Base-by-base conservation (phyloP, 2,888 invertebrate genomes). In the Diplazon laetatorius region DNA sequence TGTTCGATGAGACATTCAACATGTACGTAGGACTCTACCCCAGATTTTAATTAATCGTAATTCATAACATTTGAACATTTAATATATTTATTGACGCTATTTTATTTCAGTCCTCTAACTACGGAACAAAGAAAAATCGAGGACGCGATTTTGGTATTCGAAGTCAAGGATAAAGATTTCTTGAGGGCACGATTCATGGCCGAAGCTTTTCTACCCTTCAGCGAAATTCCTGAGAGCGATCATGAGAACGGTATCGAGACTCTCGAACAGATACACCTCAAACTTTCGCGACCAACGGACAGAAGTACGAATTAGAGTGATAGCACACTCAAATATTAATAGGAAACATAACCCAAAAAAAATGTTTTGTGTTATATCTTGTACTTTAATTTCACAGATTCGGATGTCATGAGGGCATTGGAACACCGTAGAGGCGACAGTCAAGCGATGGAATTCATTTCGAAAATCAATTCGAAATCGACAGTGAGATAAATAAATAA, bases 141-240 rank as follows among this genome's bases (percentile, higher is more conserved):
- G 42, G 94, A 96, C 83, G 97, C 95, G 0, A 91, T 98, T 82
- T 91, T 99, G 72, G 94, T 96, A 82, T 96, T 99, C 88, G 96
- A 97, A 82, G 94, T 99, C 12, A 99, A 99, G 92, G 99, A 99
- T 92, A 97, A 98, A 91, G 99, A 99, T 91, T 95, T 98, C 91
- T 94, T 97, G 89, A 94, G 95, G 85, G 98, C 97, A 90, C 97
- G 97, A 88, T 98, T 98, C 92, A 95, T 99, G 82, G 98, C 98
- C 8, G 99, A 99, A 92, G 97, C 97, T 46, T 98, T 97, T 91
- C 90, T 98, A 37, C 94, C 95, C 85, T 95, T 99, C 91, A 93
- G 93, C 79, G 95, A 96, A 86, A 93, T 97, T 83, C 93, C 94
- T 12, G 93, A 93, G 82, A 94, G 94, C 0, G 92, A 92, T 0